Percentiles rank a stretch among this genome's conserved stretches.
Conservation (phyloP, 2,797 vertebrate species). For the Galago senegalensis region DNA sequence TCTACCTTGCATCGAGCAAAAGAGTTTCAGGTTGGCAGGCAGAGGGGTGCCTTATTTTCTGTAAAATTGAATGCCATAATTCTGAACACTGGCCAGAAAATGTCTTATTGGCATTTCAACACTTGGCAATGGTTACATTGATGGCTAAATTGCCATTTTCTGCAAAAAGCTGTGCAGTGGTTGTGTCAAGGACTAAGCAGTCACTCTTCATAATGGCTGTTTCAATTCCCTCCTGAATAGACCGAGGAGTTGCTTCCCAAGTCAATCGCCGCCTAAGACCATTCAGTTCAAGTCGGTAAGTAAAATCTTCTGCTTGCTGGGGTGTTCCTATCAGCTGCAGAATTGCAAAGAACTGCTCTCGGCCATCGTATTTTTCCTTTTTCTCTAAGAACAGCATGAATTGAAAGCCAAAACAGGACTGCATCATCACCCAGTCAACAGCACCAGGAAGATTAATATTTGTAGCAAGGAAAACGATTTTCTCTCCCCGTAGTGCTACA, state of each 20-base stretch:
- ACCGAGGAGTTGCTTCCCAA: slow-evolving; percentile 76
- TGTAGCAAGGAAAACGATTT: slow-evolving; percentile 98
- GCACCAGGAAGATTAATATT: slow-evolving; percentile 99
- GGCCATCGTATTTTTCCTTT: slow-evolving; percentile 96
- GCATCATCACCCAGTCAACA: slow-evolving; percentile 99
- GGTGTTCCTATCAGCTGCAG: slow-evolving; percentile 97
- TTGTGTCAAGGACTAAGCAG: too few species aligned
- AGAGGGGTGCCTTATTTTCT: slow-evolving; percentile 87
- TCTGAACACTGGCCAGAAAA: slow-evolving; percentile 74
- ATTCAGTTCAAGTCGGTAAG: slow-evolving; percentile 96
- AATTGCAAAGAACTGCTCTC: slow-evolving; percentile 97
- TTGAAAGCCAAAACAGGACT: slow-evolving; percentile 98
- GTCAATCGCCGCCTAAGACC: slow-evolving; percentile 96
- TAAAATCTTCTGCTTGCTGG: slow-evolving; percentile 97
- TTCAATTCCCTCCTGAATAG: too few species aligned
- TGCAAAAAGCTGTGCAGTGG: too few species aligned
- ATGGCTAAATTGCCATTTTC: too few species aligned
- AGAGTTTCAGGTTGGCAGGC: slow-evolving; percentile 86
- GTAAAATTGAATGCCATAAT: slow-evolving; percentile 87
- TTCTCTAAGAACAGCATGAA: slow-evolving; percentile 98
- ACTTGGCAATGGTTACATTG: too few species aligned
- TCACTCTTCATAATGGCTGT: too few species aligned
- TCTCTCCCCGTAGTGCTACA: slow-evolving; percentile 98
- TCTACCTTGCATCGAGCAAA: slow-evolving; percentile 85
- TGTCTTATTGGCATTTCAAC: too few species aligned